These are phyloP conservation scores for Oscarella lobularis DNA, from an alignment of 37 sponge, comb jelly and placozoan species.

Conservation along the genomic window DNA sequence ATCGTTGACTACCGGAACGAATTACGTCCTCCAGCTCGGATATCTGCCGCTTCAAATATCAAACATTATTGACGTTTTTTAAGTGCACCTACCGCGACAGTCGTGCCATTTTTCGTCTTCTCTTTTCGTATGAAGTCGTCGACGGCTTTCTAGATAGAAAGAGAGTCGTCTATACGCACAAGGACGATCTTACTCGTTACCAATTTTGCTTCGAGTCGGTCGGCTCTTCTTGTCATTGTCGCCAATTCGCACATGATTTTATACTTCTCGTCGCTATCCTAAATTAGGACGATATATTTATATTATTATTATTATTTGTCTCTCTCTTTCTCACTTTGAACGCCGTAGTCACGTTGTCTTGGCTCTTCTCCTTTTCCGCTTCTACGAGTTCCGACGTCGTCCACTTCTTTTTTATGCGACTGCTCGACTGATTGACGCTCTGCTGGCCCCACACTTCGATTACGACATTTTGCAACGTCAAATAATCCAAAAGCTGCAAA, in stretches of 20 bases:
- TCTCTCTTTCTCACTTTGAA: conserved; percentile 4
- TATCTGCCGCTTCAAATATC: background rate
- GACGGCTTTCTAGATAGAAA: background rate
- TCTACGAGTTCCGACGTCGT: conserved; percentile 11
- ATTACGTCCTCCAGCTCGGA: background rate
- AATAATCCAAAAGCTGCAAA: conserved; percentile 32
- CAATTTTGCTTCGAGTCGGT: conserved; percentile 1
- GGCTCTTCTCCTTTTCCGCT: conserved; percentile 4
- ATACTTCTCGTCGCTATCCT: conserved; percentile 4
- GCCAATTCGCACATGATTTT: background rate
- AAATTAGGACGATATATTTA: background rate
- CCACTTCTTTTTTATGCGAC: background rate
- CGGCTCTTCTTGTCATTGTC: background rate
- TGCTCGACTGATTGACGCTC: background rate
- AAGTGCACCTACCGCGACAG: background rate
- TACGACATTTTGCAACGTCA: conserved; percentile 28
- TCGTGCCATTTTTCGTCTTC: background rate
- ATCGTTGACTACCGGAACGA: background rate
- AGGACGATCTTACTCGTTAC: background rate
- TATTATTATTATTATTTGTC: no score
- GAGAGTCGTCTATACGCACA: background rate
- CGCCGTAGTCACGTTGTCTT: background rate
- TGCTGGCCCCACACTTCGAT: conserved; percentile 54
- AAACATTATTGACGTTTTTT: background rate
- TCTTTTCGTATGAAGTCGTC: background rate